Evolutionary conservation across 2,797 vertebrate species (phyloP).

Genomic region (Catostomus latipinnis): DNA sequence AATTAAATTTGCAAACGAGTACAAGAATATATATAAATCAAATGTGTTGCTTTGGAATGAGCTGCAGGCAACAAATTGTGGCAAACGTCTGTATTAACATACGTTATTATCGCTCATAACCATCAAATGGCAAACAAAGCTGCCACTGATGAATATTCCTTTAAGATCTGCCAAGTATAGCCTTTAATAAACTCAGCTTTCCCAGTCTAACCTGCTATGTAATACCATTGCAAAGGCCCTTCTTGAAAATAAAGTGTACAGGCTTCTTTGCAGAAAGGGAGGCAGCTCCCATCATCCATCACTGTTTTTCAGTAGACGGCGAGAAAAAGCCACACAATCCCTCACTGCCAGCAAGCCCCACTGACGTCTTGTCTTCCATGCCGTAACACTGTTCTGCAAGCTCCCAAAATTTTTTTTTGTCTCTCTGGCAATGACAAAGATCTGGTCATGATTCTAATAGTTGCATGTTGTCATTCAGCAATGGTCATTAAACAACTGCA

Average conservation of each 20-base stretch:
- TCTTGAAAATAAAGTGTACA: conserved; percentile 38
- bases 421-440: conserved; percentile 14
- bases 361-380: conserved; percentile 46
- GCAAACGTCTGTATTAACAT: conserved; percentile 14
- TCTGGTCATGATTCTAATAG: conserved; percentile 14
- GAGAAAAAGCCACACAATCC: conserved; percentile 45
- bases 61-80: conserved; percentile 10
- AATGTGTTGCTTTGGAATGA: conserved; percentile 25
- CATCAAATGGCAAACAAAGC: conserved; percentile 26
- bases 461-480: conserved; percentile 17
- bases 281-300: conserved; percentile 52
- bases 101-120: background rate
- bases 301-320: conserved; percentile 35
- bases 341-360: conserved; percentile 32
- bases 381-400: conserved; percentile 30
- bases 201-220: conserved; percentile 37
- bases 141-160: background rate
- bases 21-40: conserved; percentile 24
- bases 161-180: conserved; percentile 12
- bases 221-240: conserved; percentile 34
- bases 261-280: conserved; percentile 29
- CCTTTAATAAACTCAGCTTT: conserved; percentile 11
- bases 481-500: background rate
- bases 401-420: conserved; percentile 20
- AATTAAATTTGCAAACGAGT: background rate